Conservation (phyloP, 1,140 invertebrate genomes). For the Pemphigus obesinymphae region DNA sequence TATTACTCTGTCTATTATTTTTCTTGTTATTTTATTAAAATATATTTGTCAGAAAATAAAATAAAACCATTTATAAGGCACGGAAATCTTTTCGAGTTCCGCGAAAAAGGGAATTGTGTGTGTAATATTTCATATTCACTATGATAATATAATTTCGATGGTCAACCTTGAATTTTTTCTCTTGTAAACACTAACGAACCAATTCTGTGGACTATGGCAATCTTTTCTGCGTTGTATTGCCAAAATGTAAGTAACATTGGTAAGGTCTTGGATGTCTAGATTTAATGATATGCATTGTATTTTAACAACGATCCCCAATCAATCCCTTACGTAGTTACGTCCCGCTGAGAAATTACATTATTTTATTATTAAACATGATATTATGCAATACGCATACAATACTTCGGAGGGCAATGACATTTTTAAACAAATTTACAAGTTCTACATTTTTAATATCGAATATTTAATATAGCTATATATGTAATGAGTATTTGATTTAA, state of each 20-base stretch:
- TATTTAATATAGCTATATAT: neutral
- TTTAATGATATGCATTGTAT: slow-evolving; percentile 29
- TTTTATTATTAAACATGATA: slow-evolving; percentile 11
- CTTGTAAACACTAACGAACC: slow-evolving; percentile 31
- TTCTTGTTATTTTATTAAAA: too few species aligned
- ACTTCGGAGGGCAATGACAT: neutral
- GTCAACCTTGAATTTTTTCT: neutral
- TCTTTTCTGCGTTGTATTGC: slow-evolving; percentile 28
- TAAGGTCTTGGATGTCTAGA: slow-evolving; percentile 10
- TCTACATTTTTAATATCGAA: neutral
- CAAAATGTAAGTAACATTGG: slow-evolving; percentile 8
- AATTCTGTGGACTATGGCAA: slow-evolving; percentile 37
- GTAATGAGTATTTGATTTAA: too few species aligned
- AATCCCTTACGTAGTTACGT: neutral
- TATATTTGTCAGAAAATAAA: neutral
- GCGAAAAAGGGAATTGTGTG: neutral
- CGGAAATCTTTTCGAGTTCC: neutral
- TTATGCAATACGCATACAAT: neutral
- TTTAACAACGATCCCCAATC: slow-evolving; percentile 27
- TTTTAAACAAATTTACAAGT: neutral
- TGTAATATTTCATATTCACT: neutral
- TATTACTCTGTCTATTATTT: too few species aligned
- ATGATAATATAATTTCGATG: neutral
- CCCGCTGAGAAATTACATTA: slow-evolving; percentile 27
- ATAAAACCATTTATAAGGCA: neutral